Evolutionary conservation across 2,888 invertebrate species (phyloP), one percentile per base, ranked within the genome.

Genomic region (Metellina segmentata): DNA sequence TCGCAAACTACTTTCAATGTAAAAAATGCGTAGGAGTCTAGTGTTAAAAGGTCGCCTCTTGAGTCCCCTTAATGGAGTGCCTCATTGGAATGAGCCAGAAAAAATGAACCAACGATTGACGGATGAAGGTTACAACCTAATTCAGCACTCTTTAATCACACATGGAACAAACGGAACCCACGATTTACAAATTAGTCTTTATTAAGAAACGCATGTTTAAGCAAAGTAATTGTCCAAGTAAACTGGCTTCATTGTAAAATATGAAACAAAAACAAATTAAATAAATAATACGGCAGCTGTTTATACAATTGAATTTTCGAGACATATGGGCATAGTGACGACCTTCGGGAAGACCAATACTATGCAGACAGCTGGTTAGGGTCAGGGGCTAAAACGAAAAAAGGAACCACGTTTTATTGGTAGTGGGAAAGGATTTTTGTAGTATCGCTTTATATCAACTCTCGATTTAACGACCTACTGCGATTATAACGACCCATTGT

Each of bases 41-140:
- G 13, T 34, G 74, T 71, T 48, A 78, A 74, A 89, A 83, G 89
- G 83, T 85, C 89, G 72, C n/a, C 49, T 52, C 78, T 85, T 7
- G 72, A 78, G 78, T 79, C 89, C 34, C 89, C 72, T 85, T 85
- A 78, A 89, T 89, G n/a, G 83, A 78, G 75, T 20, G 69, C 69
- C 75, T 86, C 78, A 69, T 78, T 70, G 34, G 19, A 70, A 78
- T 71, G 78, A 71, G 51, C 16, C 48, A 53, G 69, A 77, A 61
- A 85, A 52, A 34, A 48, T 69, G 69, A 48, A 70, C 34, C 9
- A 74, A 53, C 49, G 61, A 69, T 51, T 20, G 52, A 81, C 71
- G 75, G 88, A 51, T 74, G 81, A 88, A 81, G 81, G 88, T 88
- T 88, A 88, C 69, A 81, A 48, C 49, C 20, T 20, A 74, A 19